phyloP scores from a whole-genome alignment of 1,140 invertebrate species.

The Teleopsis dalmanni region DNA sequence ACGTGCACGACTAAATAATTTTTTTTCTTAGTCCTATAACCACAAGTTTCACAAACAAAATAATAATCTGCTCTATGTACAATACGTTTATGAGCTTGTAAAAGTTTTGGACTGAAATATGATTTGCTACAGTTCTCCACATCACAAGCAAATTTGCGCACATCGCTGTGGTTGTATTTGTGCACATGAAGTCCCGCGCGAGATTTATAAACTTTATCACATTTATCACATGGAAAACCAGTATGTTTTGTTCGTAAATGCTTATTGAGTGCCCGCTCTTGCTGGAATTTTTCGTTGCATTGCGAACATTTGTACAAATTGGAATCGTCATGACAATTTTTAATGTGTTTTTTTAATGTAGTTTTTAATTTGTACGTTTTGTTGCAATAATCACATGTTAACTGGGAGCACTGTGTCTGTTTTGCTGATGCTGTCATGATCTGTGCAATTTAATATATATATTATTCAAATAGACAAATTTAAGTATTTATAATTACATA shows the following conservation, averaged over 20 bases:
- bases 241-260: conserved; percentile 27
- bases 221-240: conserved; percentile 24
- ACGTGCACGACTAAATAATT: conserved; percentile 93
- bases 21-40: conserved; percentile 28
- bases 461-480: neutral
- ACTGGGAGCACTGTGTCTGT: neutral
- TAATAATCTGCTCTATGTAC: conserved; percentile 28
- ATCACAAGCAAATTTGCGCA: conserved; percentile 27
- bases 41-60: conserved; percentile 35
- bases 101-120: conserved; percentile 28
- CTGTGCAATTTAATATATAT: neutral
- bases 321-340: neutral
- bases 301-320: neutral
- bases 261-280: conserved; percentile 21
- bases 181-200: conserved; percentile 24
- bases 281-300: neutral
- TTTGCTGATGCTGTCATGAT: neutral
- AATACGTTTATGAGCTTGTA: conserved; percentile 23
- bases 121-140: conserved; percentile 32
- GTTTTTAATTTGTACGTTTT: conserved; percentile 3
- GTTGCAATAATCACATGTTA: conserved; percentile 3
- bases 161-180: conserved; percentile 24
- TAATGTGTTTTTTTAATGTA: conserved; percentile 5
- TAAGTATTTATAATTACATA: neutral
- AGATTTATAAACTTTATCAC: conserved; percentile 30